Base-by-base conservation (phyloP, 2,113 vertebrate genomes). In the Oreotrochilus melanogaster region DNA sequence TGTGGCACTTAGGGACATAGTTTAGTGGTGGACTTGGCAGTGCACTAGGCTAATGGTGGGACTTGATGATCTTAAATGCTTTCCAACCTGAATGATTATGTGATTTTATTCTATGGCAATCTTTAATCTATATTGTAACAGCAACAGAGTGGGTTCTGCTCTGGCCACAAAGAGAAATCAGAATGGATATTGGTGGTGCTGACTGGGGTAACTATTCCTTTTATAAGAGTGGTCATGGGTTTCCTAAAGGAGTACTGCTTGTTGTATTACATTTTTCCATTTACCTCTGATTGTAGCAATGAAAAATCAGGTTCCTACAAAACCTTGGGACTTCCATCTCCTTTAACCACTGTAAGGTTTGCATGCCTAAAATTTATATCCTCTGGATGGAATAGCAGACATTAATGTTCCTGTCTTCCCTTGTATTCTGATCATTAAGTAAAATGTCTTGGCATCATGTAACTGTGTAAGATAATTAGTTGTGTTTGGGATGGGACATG, bases 381-480 rank as follows among this genome's bases (percentile, higher is more conserved):
- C 87, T 79, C 35, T 76, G 33, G 54, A 48, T 28, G 45, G 51
- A 76, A 65, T 39, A 86, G 35, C 53, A 85, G 57, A 58, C 71
- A 33, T 47, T 43, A 69, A 70, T 35, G 50, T 54, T 91, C 18
- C 42, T 85, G 35, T 43, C 81, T 82, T 82, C 82, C 17, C 28
- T 88, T 14, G 7, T 89, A 50, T 76, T 89, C 54, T 76, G 42
- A 31, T 87, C 85, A 64, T 92, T 95, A 91, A 92, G 61, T 53
- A 69, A 43, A 57, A 48, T 69, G 35, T 42, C 64, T 82, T 89
- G 89, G 47, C 54, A 76, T 88, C 74, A 8, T 43, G 18, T 69
- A 94, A 76, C 42, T 47, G 18, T 50, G 57, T 80, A 70, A 85
- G 71, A 79, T 85, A 95, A 95, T 95, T 91, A 93, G 58, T 78